phyloP scores from a whole-genome alignment of 2,888 invertebrate species.

The Cremastinae sp. region DNA sequence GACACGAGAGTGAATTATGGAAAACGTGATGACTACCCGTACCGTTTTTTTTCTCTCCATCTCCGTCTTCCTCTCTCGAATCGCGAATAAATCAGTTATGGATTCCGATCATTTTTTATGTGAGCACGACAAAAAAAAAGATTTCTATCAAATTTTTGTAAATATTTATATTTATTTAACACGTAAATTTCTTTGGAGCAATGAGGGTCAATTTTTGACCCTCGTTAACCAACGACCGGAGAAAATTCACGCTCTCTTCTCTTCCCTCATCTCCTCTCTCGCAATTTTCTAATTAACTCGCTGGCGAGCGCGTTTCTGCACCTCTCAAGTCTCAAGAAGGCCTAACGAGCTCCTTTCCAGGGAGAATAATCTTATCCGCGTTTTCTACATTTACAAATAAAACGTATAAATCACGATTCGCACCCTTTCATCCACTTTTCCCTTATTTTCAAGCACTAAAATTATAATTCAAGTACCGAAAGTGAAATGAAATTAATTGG shows the following conservation, averaged over 20 bases:
- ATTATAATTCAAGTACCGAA: no score
- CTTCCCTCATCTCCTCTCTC: constrained; percentile 9
- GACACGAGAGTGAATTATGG: constrained; percentile 73
- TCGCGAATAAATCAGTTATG: constrained; percentile 34
- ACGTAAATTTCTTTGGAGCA: background rate
- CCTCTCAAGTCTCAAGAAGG: constrained; percentile 60
- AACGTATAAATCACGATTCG: background rate
- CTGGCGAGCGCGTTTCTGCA: constrained; percentile 41
- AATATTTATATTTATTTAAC: background rate
- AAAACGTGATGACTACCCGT: constrained; percentile 74
- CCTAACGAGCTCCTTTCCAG: constrained; percentile 59
- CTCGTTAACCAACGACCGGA: constrained; percentile 10
- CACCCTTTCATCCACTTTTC: background rate
- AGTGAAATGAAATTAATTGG: no score
- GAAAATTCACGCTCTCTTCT: constrained; percentile 28
- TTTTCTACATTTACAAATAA: background rate
- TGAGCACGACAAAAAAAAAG: no score
- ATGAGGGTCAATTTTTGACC: background rate
- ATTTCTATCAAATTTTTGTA: no score
- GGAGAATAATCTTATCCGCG: constrained; percentile 51
- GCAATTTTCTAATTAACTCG: constrained; percentile 57
- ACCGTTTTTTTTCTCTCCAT: constrained; percentile 46
- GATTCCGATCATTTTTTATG: constrained; percentile 56
- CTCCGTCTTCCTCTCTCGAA: background rate
- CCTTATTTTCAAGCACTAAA: background rate